A percentile compares a stretch with the other conserved stretches of the same genome.
These are phyloP conservation scores for Lamellibrachia columna DNA, from an alignment of 2,888 invertebrate genomes.

Conservation along the genomic window DNA sequence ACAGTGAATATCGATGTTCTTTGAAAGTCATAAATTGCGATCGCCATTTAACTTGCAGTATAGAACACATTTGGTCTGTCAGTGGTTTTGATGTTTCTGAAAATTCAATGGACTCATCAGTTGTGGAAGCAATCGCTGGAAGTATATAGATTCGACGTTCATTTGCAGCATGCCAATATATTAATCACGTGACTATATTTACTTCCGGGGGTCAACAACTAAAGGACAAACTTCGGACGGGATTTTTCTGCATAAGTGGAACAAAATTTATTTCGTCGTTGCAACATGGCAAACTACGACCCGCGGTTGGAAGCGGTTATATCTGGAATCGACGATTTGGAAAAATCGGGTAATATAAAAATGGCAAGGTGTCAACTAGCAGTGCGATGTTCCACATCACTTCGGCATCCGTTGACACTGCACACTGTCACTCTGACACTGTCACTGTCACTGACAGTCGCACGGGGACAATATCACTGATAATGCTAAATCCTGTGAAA, in stretches of 20 bases:
- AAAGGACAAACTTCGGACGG: conserved; percentile 6
- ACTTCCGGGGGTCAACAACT: conserved; percentile 16
- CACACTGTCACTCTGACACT: not conserved
- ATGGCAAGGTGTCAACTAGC: not conserved
- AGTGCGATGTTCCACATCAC: too few species aligned
- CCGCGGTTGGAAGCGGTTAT: conserved; percentile 44
- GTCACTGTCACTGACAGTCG: not conserved
- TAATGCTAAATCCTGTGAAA: not conserved
- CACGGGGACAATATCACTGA: not conserved
- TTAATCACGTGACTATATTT: not conserved
- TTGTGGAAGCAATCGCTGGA: not conserved
- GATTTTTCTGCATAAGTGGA: not conserved
- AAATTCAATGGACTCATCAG: not conserved
- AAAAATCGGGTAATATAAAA: conserved; percentile 58
- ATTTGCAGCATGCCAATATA: not conserved
- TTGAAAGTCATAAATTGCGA: not conserved
- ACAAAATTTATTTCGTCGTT: not conserved
- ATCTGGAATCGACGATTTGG: conserved; percentile 59
- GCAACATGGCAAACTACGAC: conserved; percentile 30
- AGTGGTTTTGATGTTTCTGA: not conserved
- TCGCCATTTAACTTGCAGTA: not conserved
- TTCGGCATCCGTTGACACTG: not conserved
- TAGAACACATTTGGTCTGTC: not conserved
- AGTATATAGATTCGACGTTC: not conserved
- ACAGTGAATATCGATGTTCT: not conserved